Evolutionary conservation across 2,888 invertebrate genomes (phyloP).

Genomic region (Osedax frankpressi): DNA sequence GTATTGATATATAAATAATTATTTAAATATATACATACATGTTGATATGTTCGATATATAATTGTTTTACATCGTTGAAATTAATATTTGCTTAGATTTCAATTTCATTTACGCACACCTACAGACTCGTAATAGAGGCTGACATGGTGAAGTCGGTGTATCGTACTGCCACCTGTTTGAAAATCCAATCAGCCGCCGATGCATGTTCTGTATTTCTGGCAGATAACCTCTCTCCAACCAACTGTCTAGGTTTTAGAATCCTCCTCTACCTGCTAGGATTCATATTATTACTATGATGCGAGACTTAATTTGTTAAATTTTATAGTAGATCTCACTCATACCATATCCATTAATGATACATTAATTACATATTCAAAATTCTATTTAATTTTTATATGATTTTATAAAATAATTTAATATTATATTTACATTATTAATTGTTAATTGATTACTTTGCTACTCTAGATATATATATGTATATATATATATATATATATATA

Average conservation of each 20-base stretch:
- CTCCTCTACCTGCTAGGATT: no score
- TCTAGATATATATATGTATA: no score
- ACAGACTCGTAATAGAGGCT: slow-evolving; percentile 49
- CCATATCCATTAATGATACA: no score
- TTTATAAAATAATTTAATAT: no score
- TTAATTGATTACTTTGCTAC: no score
- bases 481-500: no score
- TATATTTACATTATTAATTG: no score
- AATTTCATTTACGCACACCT: not conserved
- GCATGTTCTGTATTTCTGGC: slow-evolving; percentile 61
- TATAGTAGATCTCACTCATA: no score
- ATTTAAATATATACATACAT: slow-evolving; percentile 15
- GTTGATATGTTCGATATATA: not conserved
- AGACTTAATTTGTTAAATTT: no score
- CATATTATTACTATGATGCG: no score
- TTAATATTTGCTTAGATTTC: not conserved
- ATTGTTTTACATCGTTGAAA: not conserved
- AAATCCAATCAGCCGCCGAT: slow-evolving; percentile 61
- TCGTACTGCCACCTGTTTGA: slow-evolving; percentile 63
- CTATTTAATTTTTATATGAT: no score
- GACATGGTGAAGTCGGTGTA: slow-evolving; percentile 62
- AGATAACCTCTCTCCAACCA: slow-evolving; percentile 53
- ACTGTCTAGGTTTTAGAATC: slow-evolving; percentile 49
- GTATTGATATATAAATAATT: slow-evolving; percentile 13
- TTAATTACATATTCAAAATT: no score